These are phyloP conservation scores for Drosophila carrolli DNA, from an alignment of 1,140 invertebrate species.

Conservation along the genomic window DNA sequence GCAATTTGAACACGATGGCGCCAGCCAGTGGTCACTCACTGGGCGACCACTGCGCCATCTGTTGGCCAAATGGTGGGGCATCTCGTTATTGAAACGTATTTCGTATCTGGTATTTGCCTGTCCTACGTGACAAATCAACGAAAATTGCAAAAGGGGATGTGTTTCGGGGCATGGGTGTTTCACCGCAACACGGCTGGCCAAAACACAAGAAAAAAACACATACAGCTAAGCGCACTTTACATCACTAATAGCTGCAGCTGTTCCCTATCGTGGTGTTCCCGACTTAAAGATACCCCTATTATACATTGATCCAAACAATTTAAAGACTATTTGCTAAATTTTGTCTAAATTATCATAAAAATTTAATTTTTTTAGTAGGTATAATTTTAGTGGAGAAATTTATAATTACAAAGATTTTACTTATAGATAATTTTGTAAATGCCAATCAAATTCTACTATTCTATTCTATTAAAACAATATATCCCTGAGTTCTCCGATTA, in stretches of 20 bases:
- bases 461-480: too few species aligned
- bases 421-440: too few species aligned
- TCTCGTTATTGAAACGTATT: slow-evolving; percentile 66
- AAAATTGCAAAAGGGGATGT: slow-evolving; percentile 31
- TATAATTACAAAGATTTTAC: too few species aligned
- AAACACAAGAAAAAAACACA: slow-evolving; percentile 23
- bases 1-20: slow-evolving; percentile 73
- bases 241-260: slow-evolving; percentile 58
- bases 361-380: too few species aligned
- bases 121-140: slow-evolving; percentile 76
- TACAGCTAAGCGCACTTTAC: slow-evolving; percentile 69
- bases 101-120: slow-evolving; percentile 19
- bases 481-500: not conserved
- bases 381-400: too few species aligned
- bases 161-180: not conserved
- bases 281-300: not conserved
- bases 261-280: not conserved
- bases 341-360: not conserved
- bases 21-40: slow-evolving; percentile 48
- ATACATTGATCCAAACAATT: too few species aligned
- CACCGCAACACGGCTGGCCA: slow-evolving; percentile 30
- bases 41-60: slow-evolving; percentile 49
- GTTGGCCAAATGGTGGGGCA: slow-evolving; percentile 30
- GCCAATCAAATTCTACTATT: too few species aligned
- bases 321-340: too few species aligned